Conservation (phyloP, 1,140 invertebrate genomes). For the Lysiphlebus fabarum region DNA sequence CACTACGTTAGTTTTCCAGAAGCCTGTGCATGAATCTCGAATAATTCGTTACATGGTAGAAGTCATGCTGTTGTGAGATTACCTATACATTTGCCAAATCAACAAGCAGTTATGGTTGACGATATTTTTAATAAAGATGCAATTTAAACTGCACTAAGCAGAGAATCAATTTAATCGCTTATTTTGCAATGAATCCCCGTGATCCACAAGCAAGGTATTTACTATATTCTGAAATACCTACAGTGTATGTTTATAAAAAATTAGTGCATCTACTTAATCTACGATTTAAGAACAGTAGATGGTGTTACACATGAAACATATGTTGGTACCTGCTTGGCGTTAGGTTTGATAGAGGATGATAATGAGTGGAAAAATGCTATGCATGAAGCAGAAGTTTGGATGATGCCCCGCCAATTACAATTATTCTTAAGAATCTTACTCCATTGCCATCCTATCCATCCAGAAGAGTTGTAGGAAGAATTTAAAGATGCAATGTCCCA, state of each 20-base stretch:
- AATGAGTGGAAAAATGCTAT: slow-evolving; percentile 20
- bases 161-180: slow-evolving; percentile 20
- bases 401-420: too few species aligned
- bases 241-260: neutral
- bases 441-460: slow-evolving; percentile 10
- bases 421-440: slow-evolving; percentile 13
- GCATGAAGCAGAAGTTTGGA: slow-evolving; percentile 18
- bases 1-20: too few species aligned
- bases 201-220: neutral
- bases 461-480: slow-evolving; percentile 16
- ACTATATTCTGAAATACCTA: neutral
- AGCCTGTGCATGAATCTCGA: too few species aligned
- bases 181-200: slow-evolving; percentile 21
- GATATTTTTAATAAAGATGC: slow-evolving; percentile 1
- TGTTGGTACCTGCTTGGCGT: slow-evolving; percentile 14
- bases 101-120: slow-evolving; percentile 2
- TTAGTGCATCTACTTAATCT: neutral
- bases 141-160: slow-evolving; percentile 1
- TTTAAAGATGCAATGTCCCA: slow-evolving; percentile 20
- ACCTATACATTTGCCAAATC: slow-evolving; percentile 10
- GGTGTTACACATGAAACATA: neutral
- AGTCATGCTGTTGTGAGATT: slow-evolving; percentile 9
- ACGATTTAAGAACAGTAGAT: slow-evolving; percentile 1
- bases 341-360: slow-evolving; percentile 26
- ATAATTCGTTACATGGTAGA: too few species aligned